Percentiles rank a stretch among this genome's conserved stretches.
Evolutionary conservation across 2,888 invertebrate genomes (phyloP).

Genomic region (Epicampocera succincta): DNA sequence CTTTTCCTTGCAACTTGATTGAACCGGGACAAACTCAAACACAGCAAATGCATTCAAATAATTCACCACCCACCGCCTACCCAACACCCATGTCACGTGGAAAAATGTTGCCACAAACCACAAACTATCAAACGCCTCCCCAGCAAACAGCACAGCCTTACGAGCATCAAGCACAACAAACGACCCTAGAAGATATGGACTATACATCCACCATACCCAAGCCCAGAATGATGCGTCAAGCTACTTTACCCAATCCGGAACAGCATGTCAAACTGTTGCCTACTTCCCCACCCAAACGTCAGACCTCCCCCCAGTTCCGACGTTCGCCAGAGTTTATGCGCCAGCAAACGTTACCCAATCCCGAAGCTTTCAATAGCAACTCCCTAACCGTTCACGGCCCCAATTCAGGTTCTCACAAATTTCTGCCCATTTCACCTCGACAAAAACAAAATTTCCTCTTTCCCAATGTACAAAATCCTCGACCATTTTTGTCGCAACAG

Average conservation of each 20-base stretch:
- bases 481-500: constrained; percentile 80
- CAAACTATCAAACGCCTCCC: constrained; percentile 73
- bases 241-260: constrained; percentile 81
- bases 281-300: constrained; percentile 81
- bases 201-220: constrained; percentile 73
- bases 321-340: constrained; percentile 81
- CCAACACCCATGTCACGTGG: constrained; percentile 69
- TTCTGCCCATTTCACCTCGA: constrained; percentile 80
- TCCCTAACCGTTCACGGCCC: constrained; percentile 77
- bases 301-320: constrained; percentile 80
- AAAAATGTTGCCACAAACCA: constrained; percentile 78
- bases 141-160: constrained; percentile 70
- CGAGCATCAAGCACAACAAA: constrained; percentile 45
- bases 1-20: constrained; percentile 77
- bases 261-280: constrained; percentile 80
- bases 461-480: constrained; percentile 78
- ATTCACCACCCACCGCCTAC: constrained; percentile 62
- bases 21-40: constrained; percentile 69
- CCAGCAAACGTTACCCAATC: constrained; percentile 80
- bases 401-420: constrained; percentile 75
- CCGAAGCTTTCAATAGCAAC: constrained; percentile 78
- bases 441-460: constrained; percentile 81
- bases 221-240: constrained; percentile 79
- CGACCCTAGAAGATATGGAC: constrained; percentile 73
- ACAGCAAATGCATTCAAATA: constrained; percentile 49